Evolutionary conservation across 2,797 vertebrate species (phyloP).

Genomic region (Schizothorax lantsangensis): DNA sequence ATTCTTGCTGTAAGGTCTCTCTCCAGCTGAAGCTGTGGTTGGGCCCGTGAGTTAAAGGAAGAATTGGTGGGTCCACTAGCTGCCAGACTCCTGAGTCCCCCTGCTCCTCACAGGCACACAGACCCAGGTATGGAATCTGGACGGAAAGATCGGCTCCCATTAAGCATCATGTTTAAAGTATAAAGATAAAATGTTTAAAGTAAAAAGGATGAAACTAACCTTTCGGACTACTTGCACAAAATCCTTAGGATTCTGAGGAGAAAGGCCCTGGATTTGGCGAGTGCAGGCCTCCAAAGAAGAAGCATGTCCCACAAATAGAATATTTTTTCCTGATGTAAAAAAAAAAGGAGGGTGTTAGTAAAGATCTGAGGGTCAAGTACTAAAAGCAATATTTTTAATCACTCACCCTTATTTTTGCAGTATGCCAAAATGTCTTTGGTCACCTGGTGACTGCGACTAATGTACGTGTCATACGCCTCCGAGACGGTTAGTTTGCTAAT

Average conservation of each 20-base stretch:
- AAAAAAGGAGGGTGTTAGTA: constrained; percentile 36
- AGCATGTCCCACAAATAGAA: constrained; percentile 96
- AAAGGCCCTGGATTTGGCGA: constrained; percentile 94
- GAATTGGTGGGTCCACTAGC: constrained; percentile 93
- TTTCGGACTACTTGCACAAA: constrained; percentile 98
- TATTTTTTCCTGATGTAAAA: constrained; percentile 87
- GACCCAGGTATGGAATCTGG: constrained; percentile 97
- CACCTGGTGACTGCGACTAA: constrained; percentile 95
- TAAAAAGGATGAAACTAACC: constrained; percentile 72
- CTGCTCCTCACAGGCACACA: constrained; percentile 95
- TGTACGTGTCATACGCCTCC: constrained; percentile 94
- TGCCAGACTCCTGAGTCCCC: constrained; percentile 95
- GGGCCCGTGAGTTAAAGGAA: constrained; percentile 96
- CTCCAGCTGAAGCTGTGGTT: constrained; percentile 99
- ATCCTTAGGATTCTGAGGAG: constrained; percentile 95
- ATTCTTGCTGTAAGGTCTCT: constrained; percentile 93
- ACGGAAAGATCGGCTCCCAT: neutral
- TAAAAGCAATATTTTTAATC: neutral
- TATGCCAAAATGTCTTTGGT: constrained; percentile 94
- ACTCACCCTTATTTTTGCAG: constrained; percentile 92
- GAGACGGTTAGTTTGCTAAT: constrained; percentile 90
- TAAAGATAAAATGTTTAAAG: neutral
- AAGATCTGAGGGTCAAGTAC: neutral
- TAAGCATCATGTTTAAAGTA: constrained; percentile 18
- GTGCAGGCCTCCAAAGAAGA: constrained; percentile 98